Conservation (phyloP, 2,888 invertebrate genomes). For the Apotomis capreana region DNA sequence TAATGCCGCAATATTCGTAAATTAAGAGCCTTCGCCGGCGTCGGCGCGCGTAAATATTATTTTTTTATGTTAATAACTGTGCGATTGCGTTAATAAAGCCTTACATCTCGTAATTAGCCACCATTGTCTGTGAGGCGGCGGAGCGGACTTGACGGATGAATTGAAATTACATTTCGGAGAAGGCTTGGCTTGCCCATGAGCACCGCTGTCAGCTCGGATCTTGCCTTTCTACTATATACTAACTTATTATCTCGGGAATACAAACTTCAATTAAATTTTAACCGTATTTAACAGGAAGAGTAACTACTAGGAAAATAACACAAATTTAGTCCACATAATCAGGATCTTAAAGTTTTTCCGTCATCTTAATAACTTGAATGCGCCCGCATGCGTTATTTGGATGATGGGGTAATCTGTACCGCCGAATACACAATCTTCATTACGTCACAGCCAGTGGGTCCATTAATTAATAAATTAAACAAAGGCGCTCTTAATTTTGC, state of each 20-base stretch:
- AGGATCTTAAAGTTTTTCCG: slow-evolving; percentile 4
- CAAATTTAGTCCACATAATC: background rate
- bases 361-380: background rate
- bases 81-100: slow-evolving; percentile 83
- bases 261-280: background rate
- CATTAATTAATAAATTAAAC: slow-evolving; percentile 83
- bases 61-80: slow-evolving; percentile 82
- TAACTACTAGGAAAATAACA: background rate
- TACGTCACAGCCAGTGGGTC: slow-evolving; percentile 69
- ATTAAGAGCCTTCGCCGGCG: slow-evolving; percentile 73
- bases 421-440: slow-evolving; percentile 49
- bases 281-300: background rate
- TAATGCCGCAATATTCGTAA: slow-evolving; percentile 81
- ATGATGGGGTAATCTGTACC: slow-evolving; percentile 55
- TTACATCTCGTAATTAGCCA: slow-evolving; percentile 80
- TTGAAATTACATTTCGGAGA: slow-evolving; percentile 64
- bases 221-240: background rate
- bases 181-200: slow-evolving; percentile 57
- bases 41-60: slow-evolving; percentile 78
- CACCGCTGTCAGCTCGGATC: slow-evolving; percentile 46
- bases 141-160: slow-evolving; percentile 65
- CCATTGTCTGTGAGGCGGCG: slow-evolving; percentile 73
- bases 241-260: background rate
- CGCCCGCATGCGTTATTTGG: slow-evolving; percentile 43
- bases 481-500: slow-evolving; percentile 76